Base-by-base conservation (phyloP, 2,888 invertebrate species). In the Cyclophora punctaria region DNA sequence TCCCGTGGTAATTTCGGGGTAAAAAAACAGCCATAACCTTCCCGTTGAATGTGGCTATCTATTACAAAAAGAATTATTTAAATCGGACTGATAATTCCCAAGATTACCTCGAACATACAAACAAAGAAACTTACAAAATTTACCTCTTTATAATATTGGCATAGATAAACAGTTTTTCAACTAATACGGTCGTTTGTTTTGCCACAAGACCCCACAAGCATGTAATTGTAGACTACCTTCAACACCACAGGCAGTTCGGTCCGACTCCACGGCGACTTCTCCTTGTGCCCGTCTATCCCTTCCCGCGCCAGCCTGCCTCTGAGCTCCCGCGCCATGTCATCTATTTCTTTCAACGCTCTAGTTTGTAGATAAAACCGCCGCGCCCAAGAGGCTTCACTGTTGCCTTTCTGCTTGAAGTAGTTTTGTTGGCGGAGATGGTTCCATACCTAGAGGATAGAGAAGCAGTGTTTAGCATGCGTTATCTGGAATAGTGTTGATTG, bases 301-400 rank as follows among this genome's bases (percentile, higher is more conserved):
- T 93, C 75, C 0, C 67, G 50, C 2, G 82, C 69, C 3, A 97
- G 86, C 1, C 96, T 90, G 34, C 65, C 53, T 7, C 89, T 91
- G 44, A 98, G 77, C 60, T 98, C 97, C 0, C 83, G 78, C 2
- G 95, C 91, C 51, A 97, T 74, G 34, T 92, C 89, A 63, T 93
- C 90, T 73, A 95, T 91, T 69, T 96, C 96, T 4, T 90, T 89
- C 48, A 97, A 76, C 0, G 93, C 91, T n/a, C 91, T 91, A 44
- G 93, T 73, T 66, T 94, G 94, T 35, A 96, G 89, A 73, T 90
- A 93, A 75, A 92, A 92, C 3, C 90, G 85, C 0, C 84, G 83
- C 2, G 94, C 93, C 96, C 96, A 97, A 0, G 78, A 65, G 35
- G 71, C 75, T 66, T 93, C 92, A 7, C 78, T 71, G 58, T 71